Conservation (phyloP, 2,888 invertebrate genomes). For the Cerastoderma edule region DNA sequence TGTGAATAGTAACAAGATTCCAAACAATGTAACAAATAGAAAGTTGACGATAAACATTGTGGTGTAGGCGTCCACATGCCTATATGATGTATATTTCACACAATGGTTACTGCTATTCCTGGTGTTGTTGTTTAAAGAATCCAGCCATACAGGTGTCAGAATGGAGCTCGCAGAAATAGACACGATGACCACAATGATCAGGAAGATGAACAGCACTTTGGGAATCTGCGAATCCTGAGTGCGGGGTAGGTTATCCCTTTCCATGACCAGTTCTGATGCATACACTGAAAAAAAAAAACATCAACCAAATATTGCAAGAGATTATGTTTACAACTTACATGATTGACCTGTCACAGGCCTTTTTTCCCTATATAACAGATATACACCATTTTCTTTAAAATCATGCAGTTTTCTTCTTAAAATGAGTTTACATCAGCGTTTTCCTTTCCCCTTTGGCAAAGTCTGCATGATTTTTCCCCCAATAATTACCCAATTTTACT, state of each 20-base stretch:
- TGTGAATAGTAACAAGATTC: constrained; percentile 48
- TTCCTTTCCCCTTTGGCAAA: too few species aligned
- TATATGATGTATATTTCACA: constrained; percentile 12
- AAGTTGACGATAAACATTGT: constrained; percentile 60
- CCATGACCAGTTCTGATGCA: too few species aligned
- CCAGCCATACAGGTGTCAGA: constrained; percentile 64
- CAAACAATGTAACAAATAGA: constrained; percentile 49
- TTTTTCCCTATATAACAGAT: too few species aligned
- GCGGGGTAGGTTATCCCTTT: neutral
- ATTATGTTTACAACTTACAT: too few species aligned
- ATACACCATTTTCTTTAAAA: too few species aligned
- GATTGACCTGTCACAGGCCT: too few species aligned
- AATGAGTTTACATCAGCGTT: too few species aligned
- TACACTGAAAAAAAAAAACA: too few species aligned
- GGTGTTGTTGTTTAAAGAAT: constrained; percentile 42
- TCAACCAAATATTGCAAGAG: too few species aligned
- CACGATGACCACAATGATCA: constrained; percentile 12
- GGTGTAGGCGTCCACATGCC: constrained; percentile 56
- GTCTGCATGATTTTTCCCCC: too few species aligned
- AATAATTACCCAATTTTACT: too few species aligned
- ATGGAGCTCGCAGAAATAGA: constrained; percentile 58
- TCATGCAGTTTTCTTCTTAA: too few species aligned
- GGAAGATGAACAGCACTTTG: neutral
- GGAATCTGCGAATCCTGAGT: neutral
- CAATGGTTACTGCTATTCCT: constrained; percentile 23